These are phyloP conservation scores for Sesia bembeciformis DNA, from an alignment of 2,888 invertebrate genomes.

Conservation along the genomic window DNA sequence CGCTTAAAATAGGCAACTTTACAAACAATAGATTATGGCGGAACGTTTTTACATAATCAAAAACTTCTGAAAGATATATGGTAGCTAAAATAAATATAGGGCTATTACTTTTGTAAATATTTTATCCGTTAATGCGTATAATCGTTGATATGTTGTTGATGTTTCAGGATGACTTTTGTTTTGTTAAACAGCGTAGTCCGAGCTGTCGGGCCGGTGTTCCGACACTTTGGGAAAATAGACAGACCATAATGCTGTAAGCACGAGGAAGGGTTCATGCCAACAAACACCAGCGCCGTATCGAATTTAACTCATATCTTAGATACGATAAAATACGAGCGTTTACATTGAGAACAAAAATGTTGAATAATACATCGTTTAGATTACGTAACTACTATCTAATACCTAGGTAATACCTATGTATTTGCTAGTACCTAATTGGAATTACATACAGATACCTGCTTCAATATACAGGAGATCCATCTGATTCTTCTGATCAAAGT, in stretches of 20 bases:
- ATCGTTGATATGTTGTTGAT: slow-evolving; percentile 48
- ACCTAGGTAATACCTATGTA: too few relatives aligned
- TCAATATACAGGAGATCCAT: too few relatives aligned
- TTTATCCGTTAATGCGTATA: slow-evolving; percentile 25
- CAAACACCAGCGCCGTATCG: neutral
- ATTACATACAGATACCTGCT: too few relatives aligned
- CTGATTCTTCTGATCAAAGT: too few relatives aligned
- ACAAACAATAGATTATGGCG: slow-evolving; percentile 3
- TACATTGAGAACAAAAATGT: too few relatives aligned
- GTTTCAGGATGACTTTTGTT: slow-evolving; percentile 50
- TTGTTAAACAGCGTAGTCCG: slow-evolving; percentile 46
- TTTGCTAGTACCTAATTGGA: too few relatives aligned
- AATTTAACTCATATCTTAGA: neutral
- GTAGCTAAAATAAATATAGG: slow-evolving; percentile 38
- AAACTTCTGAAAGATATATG: slow-evolving; percentile 21
- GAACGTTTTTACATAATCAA: slow-evolving; percentile 23
- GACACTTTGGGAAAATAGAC: slow-evolving; percentile 61
- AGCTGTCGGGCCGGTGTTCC: slow-evolving; percentile 34
- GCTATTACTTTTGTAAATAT: slow-evolving; percentile 26
- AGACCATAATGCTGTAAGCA: slow-evolving; percentile 29
- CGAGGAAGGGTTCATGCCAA: neutral
- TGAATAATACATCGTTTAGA: too few relatives aligned
- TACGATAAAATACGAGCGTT: too few relatives aligned
- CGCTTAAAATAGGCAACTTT: too few relatives aligned
- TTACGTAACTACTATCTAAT: too few relatives aligned